Conservation (phyloP, 2,888 invertebrate species). For the Pandemis heparana region DNA sequence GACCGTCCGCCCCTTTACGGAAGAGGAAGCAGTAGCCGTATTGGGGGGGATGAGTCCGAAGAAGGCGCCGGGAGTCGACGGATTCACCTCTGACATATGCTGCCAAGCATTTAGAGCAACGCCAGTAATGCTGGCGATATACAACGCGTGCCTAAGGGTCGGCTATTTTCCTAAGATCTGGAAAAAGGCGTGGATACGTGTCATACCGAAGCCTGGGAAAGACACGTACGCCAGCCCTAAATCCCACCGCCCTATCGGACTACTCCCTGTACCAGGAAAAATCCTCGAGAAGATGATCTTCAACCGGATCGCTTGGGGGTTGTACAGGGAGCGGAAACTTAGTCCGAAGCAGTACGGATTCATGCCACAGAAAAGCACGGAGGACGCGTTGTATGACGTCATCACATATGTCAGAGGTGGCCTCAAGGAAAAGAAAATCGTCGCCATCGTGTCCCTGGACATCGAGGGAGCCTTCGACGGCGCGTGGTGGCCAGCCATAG, state of each 20-base stretch:
- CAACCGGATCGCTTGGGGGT: background rate
- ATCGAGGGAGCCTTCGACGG: background rate
- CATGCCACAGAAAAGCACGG: constrained; percentile 7
- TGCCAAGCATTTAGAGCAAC: accelerated
- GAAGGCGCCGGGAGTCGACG: background rate
- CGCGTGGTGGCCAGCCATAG: constrained; percentile 1
- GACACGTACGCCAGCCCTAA: background rate
- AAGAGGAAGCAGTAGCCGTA: background rate
- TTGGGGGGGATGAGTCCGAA: background rate
- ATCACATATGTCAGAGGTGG: background rate
- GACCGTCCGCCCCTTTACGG: background rate
- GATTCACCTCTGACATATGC: background rate
- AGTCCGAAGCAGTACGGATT: constrained; percentile 2
- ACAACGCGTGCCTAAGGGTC: background rate
- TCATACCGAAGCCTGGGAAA: background rate
- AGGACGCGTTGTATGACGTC: constrained; percentile 25
- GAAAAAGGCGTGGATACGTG: background rate
- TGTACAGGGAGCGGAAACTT: background rate
- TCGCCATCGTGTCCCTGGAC: background rate
- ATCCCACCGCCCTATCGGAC: background rate
- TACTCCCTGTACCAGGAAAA: background rate
- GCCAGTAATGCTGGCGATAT: background rate
- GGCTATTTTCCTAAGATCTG: background rate
- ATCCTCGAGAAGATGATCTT: background rate
- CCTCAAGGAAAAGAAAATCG: background rate